Evolutionary conservation across 2,888 invertebrate genomes (phyloP).

Genomic region (Rhingia rostrata): DNA sequence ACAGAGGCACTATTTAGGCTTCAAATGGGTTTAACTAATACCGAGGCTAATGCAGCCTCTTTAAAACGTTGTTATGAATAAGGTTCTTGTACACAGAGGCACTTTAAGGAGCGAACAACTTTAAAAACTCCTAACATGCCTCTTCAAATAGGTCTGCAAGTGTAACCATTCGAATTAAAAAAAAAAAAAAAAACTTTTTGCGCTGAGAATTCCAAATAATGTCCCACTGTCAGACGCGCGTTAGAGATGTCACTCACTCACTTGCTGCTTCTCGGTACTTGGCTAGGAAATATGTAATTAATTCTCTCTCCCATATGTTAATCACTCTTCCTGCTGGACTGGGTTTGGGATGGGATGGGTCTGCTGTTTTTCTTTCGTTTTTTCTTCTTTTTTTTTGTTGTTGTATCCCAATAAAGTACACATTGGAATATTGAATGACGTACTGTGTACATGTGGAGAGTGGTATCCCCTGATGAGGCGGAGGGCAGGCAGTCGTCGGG

Average conservation of each 20-base stretch:
- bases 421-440: background rate
- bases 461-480: background rate
- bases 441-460: background rate
- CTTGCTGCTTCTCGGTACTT: background rate
- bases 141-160: too few species aligned
- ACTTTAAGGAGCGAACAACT: too few species aligned
- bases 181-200: too few species aligned
- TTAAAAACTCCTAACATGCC: too few species aligned
- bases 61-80: too few species aligned
- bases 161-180: too few species aligned
- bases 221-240: background rate
- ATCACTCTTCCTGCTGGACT: slow-evolving; percentile 21
- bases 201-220: too few species aligned
- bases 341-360: slow-evolving; percentile 13
- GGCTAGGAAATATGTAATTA: slow-evolving; percentile 57
- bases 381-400: slow-evolving; percentile 4
- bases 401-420: slow-evolving; percentile 24
- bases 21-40: too few species aligned
- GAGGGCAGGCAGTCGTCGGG: slow-evolving; percentile 16
- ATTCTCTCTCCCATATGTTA: slow-evolving; percentile 48
- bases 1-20: too few species aligned
- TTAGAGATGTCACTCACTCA: slow-evolving; percentile 62
- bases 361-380: slow-evolving; percentile 19
- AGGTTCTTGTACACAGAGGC: too few species aligned
- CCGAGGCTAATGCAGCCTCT: too few species aligned